phyloP scores from a whole-genome alignment of 2,113 vertebrate genomes.

The Odontesthes bonariensis region DNA sequence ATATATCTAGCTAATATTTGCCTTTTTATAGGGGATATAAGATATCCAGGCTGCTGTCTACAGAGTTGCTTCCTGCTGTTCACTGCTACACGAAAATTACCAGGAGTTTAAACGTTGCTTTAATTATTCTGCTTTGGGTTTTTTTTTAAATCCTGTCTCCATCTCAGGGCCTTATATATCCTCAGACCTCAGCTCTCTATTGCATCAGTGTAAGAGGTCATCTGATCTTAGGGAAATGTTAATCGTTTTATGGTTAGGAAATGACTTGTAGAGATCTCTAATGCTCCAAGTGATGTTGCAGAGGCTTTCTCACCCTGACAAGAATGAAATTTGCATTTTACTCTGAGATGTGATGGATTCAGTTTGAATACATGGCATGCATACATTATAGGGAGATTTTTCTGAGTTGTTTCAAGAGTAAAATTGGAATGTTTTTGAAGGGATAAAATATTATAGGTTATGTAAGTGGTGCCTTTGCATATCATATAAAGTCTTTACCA shows the following conservation, averaged over 20 bases:
- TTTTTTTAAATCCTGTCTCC: constrained; percentile 4
- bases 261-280: constrained; percentile 37
- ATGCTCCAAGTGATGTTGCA: constrained; percentile 44
- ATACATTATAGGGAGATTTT: constrained; percentile 26
- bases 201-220: constrained; percentile 36
- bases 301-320: constrained; percentile 18
- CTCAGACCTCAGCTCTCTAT: not conserved
- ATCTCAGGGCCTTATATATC: constrained; percentile 6
- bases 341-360: constrained; percentile 21
- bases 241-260: constrained; percentile 26
- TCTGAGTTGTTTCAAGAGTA: constrained; percentile 12
- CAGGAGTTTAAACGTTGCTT: not conserved
- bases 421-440: not conserved
- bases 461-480: constrained; percentile 23
- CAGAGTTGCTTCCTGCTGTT: constrained; percentile 9
- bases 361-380: constrained; percentile 19
- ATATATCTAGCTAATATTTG: constrained; percentile 32
- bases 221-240: constrained; percentile 26
- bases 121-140: constrained; percentile 16
- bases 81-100: constrained; percentile 12
- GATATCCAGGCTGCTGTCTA: constrained; percentile 5
- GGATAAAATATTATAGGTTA: constrained; percentile 17
- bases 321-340: constrained; percentile 48
- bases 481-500: constrained; percentile 15
- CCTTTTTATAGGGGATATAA: constrained; percentile 20